These are phyloP conservation scores for Gadopsis bispinosus DNA, from an alignment of 2,797 vertebrate genomes.

Conservation along the genomic window DNA sequence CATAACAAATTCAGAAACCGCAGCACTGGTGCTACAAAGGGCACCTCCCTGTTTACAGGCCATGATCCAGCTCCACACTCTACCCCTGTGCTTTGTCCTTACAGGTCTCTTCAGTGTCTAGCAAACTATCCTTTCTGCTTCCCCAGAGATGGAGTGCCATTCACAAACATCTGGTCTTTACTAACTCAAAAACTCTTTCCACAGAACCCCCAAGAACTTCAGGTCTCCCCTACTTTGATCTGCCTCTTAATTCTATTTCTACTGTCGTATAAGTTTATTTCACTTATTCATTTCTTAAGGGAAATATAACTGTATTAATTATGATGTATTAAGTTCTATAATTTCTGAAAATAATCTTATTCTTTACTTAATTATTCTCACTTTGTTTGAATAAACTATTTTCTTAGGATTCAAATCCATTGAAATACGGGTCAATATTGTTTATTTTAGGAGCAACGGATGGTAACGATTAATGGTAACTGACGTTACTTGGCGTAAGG, in stretches of 20 bases:
- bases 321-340: background rate
- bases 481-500: background rate
- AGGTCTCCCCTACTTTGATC: background rate
- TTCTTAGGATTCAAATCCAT: background rate
- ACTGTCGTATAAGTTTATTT: background rate
- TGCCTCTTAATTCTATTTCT: background rate
- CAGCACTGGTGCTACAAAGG: slow-evolving; percentile 28
- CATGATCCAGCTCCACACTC: slow-evolving; percentile 15
- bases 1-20: slow-evolving; percentile 30
- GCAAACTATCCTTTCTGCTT: slow-evolving; percentile 12
- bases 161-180: slow-evolving; percentile 7
- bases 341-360: slow-evolving; percentile 5
- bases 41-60: slow-evolving; percentile 37
- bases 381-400: background rate
- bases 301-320: background rate
- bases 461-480: background rate
- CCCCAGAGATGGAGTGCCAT: background rate
- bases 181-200: background rate
- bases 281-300: background rate
- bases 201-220: background rate
- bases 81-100: slow-evolving; percentile 10
- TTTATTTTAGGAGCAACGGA: background rate
- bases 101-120: slow-evolving; percentile 11
- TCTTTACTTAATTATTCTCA: background rate
- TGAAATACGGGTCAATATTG: slow-evolving; percentile 9